Conservation (phyloP, 2,888 invertebrate species). For the Noctua comes region DNA sequence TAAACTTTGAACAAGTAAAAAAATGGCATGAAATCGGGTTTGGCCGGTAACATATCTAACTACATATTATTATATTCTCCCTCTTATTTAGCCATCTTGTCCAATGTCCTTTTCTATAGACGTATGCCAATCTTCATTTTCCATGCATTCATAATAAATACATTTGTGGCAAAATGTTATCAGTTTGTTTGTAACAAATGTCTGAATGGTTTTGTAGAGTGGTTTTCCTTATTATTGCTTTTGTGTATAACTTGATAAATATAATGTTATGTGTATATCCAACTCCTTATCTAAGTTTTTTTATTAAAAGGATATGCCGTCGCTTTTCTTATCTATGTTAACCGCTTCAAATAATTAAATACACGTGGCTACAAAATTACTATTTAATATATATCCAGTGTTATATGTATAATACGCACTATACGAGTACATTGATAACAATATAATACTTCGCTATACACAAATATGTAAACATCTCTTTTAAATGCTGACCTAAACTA, state of each 20-base stretch:
- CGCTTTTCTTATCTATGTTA: slow-evolving; percentile 5
- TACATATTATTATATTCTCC: background rate
- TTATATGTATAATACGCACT: background rate
- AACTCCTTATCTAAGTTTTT: background rate
- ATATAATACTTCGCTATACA: background rate
- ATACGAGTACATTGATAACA: background rate
- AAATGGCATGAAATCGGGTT: background rate
- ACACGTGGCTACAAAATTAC: background rate
- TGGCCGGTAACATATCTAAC: background rate
- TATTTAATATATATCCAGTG: background rate
- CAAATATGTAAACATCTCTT: background rate
- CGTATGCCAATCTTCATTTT: background rate
- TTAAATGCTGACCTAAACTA: background rate
- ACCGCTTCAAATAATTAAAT: background rate
- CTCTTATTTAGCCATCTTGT: background rate
- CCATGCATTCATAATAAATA: background rate
- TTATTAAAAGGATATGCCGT: background rate
- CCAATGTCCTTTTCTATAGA: background rate
- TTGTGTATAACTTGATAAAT: slow-evolving; percentile 3
- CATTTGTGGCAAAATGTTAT: slow-evolving; percentile 4
- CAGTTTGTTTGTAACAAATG: slow-evolving; percentile 8
- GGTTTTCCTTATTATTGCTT: slow-evolving; percentile 17
- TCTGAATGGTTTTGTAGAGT: slow-evolving; percentile 21
- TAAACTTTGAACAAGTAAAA: background rate
- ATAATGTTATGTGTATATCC: background rate